Evolutionary conservation across 2,113 vertebrate species (phyloP).

Genomic region (Phylloscopus whistleri): DNA sequence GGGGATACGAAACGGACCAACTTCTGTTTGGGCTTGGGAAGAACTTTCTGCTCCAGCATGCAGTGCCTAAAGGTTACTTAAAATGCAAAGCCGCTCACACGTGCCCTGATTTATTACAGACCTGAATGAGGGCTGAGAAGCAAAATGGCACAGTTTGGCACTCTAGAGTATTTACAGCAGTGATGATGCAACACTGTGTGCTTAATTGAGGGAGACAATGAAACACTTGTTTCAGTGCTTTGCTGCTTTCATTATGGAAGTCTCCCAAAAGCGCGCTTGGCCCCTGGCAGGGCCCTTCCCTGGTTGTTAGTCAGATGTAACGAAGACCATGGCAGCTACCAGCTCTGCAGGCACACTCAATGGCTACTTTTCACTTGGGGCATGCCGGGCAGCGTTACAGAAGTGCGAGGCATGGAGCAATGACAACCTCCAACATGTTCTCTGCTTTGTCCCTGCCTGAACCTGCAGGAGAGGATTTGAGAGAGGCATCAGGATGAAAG

Average conservation of each 20-base stretch:
- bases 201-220: slow-evolving; percentile 17
- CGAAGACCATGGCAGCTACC: not conserved
- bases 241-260: not conserved
- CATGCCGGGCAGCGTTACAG: accelerated
- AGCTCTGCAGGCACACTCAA: not conserved
- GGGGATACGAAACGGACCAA: not conserved
- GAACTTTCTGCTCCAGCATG: not conserved
- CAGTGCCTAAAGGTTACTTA: not conserved
- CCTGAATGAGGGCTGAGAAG: not conserved
- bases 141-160: not conserved
- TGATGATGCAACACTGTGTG: not conserved
- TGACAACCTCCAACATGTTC: not conserved
- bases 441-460: not conserved
- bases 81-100: not conserved
- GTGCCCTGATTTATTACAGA: not conserved
- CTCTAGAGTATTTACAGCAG: not conserved
- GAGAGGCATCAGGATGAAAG: not conserved
- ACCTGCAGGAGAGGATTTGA: not conserved
- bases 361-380: not conserved
- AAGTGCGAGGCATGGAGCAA: accelerated
- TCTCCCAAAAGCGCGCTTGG: not conserved
- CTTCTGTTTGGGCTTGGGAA: not conserved
- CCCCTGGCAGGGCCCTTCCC: not conserved
- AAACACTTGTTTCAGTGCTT: not conserved
- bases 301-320: not conserved